Base-by-base conservation (phyloP, 1,140 invertebrate genomes). In the Lepidotrigona ventralis region DNA sequence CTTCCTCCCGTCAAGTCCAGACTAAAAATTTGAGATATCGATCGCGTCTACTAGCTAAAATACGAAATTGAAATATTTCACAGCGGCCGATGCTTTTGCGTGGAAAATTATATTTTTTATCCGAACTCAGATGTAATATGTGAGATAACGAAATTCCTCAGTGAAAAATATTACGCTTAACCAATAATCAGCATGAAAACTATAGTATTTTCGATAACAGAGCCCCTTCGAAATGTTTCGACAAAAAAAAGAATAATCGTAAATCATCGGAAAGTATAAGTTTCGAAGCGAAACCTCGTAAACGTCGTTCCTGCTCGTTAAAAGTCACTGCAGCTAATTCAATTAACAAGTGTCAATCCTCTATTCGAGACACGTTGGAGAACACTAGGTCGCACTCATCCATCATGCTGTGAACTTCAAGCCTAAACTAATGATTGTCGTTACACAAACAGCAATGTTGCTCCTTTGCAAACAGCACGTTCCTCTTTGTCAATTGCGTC, bases 1-100 rank as follows among this genome's bases (percentile, higher is more conserved):
- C 80, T 39, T 21, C 56, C 73, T 26, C 8, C 54, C 54, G 66
- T 78, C 81, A 53, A 51, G 0, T 19, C 23, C 81, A 78, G 74
- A 51, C n/a, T 1, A 33, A 70, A 70, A 53, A 60, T 46, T 46
- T 9, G 3, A n/a, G 29, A 17, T 29, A 76, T 68, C 29, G 54
- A 33, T 63, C 46, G 64, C 8, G 29, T 53, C 11, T 51, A 1
- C 26, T 33, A 12, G 2, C 64, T 9, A 17, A 39, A 78, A 51
- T n/a, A 21, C 23, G 12, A 60, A 60, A 60, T n/a, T 76, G 23
- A 29, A 15, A 23, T 29, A 56, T 19, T n/a, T 26, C 46, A 14
- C 11, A 58, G 23, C 4, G 23, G 11, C 12, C 21, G 21, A 23
- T 46, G 0, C n/a, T 8, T 6, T 15, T 0, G 5, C 14, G 4